phyloP scores from a whole-genome alignment of 2,888 invertebrate species.

The Drosophila cracens region DNA sequence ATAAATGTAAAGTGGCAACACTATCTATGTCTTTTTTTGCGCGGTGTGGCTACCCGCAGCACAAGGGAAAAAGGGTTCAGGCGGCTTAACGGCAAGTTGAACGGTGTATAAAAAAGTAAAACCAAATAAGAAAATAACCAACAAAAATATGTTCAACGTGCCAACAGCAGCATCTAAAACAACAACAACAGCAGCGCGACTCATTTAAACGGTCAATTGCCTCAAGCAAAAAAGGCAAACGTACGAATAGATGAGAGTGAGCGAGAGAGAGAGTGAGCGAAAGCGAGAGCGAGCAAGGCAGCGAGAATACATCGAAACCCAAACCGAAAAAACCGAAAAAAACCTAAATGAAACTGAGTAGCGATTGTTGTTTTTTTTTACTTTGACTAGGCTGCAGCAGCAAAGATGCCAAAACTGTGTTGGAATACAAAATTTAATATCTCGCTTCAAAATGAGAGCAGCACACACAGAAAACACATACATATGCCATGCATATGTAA shows the following conservation, averaged over 20 bases:
- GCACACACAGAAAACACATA: slow-evolving; percentile 23
- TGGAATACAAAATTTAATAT: slow-evolving; percentile 44
- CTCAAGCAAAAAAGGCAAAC: slow-evolving; percentile 69
- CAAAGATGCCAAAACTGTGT: slow-evolving; percentile 39
- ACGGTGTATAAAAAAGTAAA: slow-evolving; percentile 48
- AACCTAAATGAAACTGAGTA: slow-evolving; percentile 59
- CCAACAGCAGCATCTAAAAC: slow-evolving; percentile 41
- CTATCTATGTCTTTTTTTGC: slow-evolving; percentile 21
- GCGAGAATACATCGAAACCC: slow-evolving; percentile 38
- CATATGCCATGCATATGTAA: slow-evolving; percentile 5
- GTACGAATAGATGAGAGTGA: slow-evolving; percentile 62
- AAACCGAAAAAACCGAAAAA: slow-evolving; percentile 14
- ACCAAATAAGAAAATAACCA: slow-evolving; percentile 36
- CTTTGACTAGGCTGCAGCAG: slow-evolving; percentile 49
- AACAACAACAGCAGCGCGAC: slow-evolving; percentile 44
- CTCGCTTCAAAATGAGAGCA: slow-evolving; percentile 48
- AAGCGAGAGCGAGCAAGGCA: slow-evolving; percentile 40
- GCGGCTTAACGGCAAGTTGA: slow-evolving; percentile 30
- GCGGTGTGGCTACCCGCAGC: slow-evolving; percentile 21
- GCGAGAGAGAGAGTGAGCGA: slow-evolving; percentile 30
- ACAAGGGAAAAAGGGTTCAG: slow-evolving; percentile 54
- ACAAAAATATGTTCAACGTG: slow-evolving; percentile 37
- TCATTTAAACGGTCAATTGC: slow-evolving; percentile 81
- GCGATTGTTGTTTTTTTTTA: slow-evolving; percentile 23
- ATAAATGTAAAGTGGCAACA: slow-evolving; percentile 52